Conservation (phyloP, 2,113 vertebrate genomes). For the Dasyornis broadbenti region DNA sequence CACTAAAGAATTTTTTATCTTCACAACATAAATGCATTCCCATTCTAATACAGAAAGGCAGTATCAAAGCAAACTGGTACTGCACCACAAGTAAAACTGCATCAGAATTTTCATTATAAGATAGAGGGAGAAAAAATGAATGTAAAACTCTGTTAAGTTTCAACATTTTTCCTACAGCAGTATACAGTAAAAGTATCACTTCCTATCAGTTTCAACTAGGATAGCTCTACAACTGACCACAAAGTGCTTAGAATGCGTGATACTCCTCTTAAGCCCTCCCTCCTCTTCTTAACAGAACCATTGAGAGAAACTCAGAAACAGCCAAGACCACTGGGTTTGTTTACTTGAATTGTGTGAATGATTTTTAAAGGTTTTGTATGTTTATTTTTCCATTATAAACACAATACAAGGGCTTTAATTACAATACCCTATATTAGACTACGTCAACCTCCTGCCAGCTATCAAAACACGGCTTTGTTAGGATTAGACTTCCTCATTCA, state of each 20-base stretch:
- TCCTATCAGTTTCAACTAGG: background rate
- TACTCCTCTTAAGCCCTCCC: background rate
- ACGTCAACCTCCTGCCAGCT: slow-evolving; percentile 46
- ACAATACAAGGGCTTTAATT: background rate
- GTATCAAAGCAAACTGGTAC: background rate
- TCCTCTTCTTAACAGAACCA: background rate
- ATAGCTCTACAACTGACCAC: background rate
- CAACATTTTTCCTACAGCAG: background rate
- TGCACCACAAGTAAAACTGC: background rate
- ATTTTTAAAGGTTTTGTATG: slow-evolving; percentile 25
- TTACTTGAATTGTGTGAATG: slow-evolving; percentile 41
- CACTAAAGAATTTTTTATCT: background rate
- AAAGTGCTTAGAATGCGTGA: background rate
- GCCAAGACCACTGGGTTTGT: background rate
- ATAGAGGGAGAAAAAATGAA: background rate
- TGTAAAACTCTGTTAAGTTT: background rate
- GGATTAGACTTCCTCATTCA: slow-evolving; percentile 51
- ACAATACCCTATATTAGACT: slow-evolving; percentile 42
- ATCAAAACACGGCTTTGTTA: slow-evolving; percentile 43
- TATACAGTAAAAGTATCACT: background rate
- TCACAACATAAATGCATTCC: background rate
- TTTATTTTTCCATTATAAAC: slow-evolving; percentile 48
- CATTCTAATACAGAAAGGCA: background rate
- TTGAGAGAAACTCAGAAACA: slow-evolving; percentile 5
- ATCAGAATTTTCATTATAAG: background rate